phyloP scores from a whole-genome alignment of 2,113 vertebrate genomes.

The Lontra canadensis region DNA sequence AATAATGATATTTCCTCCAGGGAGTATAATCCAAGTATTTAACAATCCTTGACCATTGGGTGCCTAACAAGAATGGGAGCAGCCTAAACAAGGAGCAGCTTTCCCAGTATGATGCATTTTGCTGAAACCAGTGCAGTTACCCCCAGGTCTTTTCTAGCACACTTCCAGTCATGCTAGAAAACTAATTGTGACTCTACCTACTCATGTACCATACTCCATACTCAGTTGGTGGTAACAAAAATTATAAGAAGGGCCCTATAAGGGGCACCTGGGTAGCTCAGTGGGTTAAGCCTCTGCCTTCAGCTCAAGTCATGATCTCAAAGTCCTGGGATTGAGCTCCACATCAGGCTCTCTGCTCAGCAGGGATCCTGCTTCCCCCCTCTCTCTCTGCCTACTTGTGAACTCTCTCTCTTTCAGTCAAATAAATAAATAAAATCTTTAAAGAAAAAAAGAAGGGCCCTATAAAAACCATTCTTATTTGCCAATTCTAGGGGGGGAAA shows the following conservation, averaged over 20 bases:
- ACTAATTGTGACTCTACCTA: neutral
- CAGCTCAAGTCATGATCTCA: too few species aligned
- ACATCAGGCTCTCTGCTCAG: too few species aligned
- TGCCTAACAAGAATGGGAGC: neutral
- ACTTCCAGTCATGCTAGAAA: neutral
- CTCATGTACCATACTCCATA: neutral
- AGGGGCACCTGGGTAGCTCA: too few species aligned
- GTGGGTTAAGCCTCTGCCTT: too few species aligned
- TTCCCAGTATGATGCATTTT: neutral
- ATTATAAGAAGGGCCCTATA: too few species aligned
- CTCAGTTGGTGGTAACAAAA: neutral
- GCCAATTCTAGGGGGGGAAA: neutral
- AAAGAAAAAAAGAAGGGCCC: too few species aligned
- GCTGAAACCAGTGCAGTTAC: slow-evolving; percentile 15
- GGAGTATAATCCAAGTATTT: slow-evolving; percentile 2
- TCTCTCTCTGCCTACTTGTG: rapidly evolving
- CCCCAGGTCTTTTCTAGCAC: neutral
- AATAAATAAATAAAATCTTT: too few species aligned
- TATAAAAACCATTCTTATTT: neutral
- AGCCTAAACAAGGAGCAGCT: neutral
- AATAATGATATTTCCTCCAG: slow-evolving; percentile 13
- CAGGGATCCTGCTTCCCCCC: too few species aligned
- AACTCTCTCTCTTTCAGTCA: too few species aligned
- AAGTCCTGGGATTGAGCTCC: too few species aligned
- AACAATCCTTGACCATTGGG: neutral